These are phyloP conservation scores for Hermaeophaga mercurialis DNA, from an alignment of 2,888 invertebrate species.

Conservation along the genomic window DNA sequence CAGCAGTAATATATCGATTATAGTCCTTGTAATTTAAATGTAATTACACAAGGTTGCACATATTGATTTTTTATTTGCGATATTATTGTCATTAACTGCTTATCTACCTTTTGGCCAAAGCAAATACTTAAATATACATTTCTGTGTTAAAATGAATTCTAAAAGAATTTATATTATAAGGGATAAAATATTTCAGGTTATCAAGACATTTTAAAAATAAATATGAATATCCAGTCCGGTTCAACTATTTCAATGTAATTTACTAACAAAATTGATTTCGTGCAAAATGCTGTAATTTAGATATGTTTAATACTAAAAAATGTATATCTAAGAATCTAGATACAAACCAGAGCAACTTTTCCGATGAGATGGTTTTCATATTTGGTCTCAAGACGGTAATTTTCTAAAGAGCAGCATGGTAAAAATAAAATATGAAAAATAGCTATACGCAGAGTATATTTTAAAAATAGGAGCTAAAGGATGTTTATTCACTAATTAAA, in stretches of 20 bases:
- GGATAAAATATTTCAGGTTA: too few relatives aligned
- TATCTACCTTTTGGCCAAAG: too few relatives aligned
- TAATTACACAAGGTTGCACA: too few relatives aligned
- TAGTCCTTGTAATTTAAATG: too few relatives aligned
- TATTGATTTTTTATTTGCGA: too few relatives aligned
- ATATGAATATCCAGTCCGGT: background rate
- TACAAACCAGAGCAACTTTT: conserved; percentile 93
- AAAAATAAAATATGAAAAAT: conserved; percentile 45
- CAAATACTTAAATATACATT: too few relatives aligned
- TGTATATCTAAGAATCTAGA: conserved; percentile 42
- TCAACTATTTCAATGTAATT: background rate
- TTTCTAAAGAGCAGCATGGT: conserved; percentile 74
- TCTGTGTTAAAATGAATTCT: too few relatives aligned
- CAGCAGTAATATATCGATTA: too few relatives aligned
- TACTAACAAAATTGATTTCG: background rate
- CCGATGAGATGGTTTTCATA: conserved; percentile 98
- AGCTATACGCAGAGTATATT: conserved; percentile 3
- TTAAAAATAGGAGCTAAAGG: background rate
- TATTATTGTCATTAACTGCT: too few relatives aligned
- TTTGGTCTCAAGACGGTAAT: conserved; percentile 95
- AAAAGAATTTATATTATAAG: too few relatives aligned
- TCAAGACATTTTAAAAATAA: too few relatives aligned
- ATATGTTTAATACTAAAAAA: background rate
- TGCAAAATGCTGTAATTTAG: background rate
- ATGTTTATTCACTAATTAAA: background rate